phyloP scores from a whole-genome alignment of 2,113 vertebrate genomes.

The Alosa alosa region DNA sequence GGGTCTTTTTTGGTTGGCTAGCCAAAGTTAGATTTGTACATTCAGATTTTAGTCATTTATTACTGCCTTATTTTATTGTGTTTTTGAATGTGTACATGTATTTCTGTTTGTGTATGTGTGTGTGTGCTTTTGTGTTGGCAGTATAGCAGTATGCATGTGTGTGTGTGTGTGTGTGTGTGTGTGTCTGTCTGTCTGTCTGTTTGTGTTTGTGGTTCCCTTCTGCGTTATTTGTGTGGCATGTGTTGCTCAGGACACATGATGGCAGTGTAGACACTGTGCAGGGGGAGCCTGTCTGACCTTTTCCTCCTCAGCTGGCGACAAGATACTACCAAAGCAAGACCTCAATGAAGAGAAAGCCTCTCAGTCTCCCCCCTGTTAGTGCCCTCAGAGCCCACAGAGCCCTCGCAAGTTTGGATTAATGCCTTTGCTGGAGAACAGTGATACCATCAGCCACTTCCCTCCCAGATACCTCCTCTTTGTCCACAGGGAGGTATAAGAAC shows the following conservation, averaged over 20 bases:
- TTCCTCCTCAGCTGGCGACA: conserved; percentile 40
- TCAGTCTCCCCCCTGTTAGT: conserved; percentile 6
- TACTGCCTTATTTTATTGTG: not conserved
- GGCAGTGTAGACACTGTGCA: conserved; percentile 64
- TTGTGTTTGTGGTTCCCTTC: not conserved
- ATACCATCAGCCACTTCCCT: conserved; percentile 29
- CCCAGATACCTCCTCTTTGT: conserved; percentile 11
- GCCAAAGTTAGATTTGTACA: not conserved
- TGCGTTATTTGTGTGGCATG: not conserved
- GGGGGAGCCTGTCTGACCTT: conserved; percentile 41
- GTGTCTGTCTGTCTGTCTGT: not conserved
- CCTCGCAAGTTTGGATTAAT: conserved; percentile 34
- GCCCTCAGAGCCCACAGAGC: conserved; percentile 39
- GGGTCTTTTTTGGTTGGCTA: not conserved
- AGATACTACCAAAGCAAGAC: conserved; percentile 36
- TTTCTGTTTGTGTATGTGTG: not conserved
- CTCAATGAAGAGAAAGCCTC: conserved; percentile 32
- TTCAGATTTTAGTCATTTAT: not conserved
- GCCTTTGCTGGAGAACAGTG: conserved; percentile 16
- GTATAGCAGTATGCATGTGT: not conserved
- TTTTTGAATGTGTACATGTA: not conserved
- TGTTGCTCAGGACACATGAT: conserved; percentile 60
- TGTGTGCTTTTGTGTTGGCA: not conserved
- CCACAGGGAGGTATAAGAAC: conserved; percentile 12
- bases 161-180: not conserved